Evolutionary conservation across 1,140 invertebrate genomes (phyloP).

Genomic region (Copidosoma floridanum): DNA sequence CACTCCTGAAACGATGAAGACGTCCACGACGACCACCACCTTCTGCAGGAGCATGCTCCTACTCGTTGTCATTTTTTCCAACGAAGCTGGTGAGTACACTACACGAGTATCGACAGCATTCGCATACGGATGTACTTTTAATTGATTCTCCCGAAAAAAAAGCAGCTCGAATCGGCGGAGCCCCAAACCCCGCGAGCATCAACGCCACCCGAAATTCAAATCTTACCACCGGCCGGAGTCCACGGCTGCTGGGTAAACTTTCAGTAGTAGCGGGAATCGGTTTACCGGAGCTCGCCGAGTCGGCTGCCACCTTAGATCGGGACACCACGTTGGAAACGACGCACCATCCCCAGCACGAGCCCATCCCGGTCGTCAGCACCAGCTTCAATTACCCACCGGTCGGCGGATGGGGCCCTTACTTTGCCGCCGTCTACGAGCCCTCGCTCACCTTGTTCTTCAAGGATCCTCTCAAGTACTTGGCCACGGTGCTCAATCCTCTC

Average conservation of each 20-base stretch:
- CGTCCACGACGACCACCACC: conserved; percentile 1
- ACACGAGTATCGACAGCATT: too few relatives aligned
- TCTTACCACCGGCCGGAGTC: conserved; percentile 21
- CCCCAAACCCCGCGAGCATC: neutral
- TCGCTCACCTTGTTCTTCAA: conserved; percentile 14
- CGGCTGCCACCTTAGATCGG: neutral
- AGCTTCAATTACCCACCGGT: conserved; percentile 1
- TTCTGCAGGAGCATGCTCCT: neutral
- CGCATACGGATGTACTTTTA: too few relatives aligned
- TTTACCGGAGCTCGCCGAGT: neutral
- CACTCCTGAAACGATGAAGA: conserved; percentile 13
- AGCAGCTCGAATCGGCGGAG: too few relatives aligned
- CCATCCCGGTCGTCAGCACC: neutral
- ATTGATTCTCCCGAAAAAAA: too few relatives aligned
- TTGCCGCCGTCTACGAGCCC: conserved; percentile 42
- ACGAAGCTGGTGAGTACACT: conserved; percentile 14
- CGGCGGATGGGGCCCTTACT: conserved; percentile 33
- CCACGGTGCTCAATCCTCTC: conserved; percentile 13
- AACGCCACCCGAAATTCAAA: neutral
- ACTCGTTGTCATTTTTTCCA: neutral
- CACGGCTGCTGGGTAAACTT: conserved; percentile 40
- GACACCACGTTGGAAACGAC: neutral
- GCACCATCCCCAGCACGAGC: neutral
- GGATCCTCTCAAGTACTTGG: conserved; percentile 7
- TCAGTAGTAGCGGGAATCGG: conserved; percentile 44